Evolutionary conservation across 1,140 invertebrate species (phyloP), one percentile per base, ranked within the genome.

Genomic region (Bombus sylvicola): DNA sequence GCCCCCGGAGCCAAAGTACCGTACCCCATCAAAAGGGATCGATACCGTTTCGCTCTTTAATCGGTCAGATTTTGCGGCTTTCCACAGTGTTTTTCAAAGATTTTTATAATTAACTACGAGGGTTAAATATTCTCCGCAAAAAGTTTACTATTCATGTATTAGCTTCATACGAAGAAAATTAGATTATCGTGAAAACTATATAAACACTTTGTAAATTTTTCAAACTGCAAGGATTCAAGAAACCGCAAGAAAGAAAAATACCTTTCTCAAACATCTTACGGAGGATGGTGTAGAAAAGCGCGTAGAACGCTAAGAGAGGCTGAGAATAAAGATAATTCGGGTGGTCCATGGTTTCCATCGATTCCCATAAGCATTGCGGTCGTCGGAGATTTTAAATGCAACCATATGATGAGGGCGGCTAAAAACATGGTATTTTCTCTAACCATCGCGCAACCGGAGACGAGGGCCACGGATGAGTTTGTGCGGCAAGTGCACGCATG

Each of bases 21-120:
- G 83, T 84, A 62, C 82, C 80, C 88, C 72, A 57, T 85, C 79
- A 31, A 28, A 76, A 83, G 88, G 90, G 90, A 94, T 94, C 92
- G 87, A 92, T 93, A 90, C 90, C 88, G 92, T 94, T 94, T 92
- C 91, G 91, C 86, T 93, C 90, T 90, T 91, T 92, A 93, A 94
- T 94, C 92, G 91, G 86, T 74, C 91, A 77, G 85, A 89, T 93
- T 85, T 91, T 91, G 87, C 59, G 89, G 87, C 88, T 90, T 81
- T 85, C 72, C 81, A 72, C 74, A 80, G 77, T 91, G 75, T 83
- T 82, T 81, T 43, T 68, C 66, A 37, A 66, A 68, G 66, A 68
- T 68, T 39, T 37, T 68, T 10, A 25, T 10, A 25, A 25, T 53
- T 53, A 53, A 53, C 1, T 53, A 53, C 47, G 18, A 53, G 18